Evolutionary conservation across 92 coral and sea anemone genomes (phyloP), one percentile per base, ranked within the genome.

Genomic region (Isaurus tuberculatus): DNA sequence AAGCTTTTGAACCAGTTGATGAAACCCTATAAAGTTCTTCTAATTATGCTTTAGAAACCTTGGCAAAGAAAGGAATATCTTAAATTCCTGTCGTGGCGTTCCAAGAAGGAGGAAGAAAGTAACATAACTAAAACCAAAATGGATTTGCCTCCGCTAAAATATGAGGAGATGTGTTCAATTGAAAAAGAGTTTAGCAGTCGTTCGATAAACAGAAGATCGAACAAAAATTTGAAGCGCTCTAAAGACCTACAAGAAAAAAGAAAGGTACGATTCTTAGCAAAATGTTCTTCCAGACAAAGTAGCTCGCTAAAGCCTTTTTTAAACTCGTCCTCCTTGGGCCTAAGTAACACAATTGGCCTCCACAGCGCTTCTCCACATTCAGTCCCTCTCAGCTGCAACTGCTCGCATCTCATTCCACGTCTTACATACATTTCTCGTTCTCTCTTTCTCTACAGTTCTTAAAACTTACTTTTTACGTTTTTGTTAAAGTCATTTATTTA

Each of bases 101-200:
- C 57, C 30, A 83, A 60, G 48, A 90, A 88, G 58, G 91, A 88
- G 66, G 87, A 88, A 25, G 88, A 85, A 10, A 86, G 89, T 28
- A 79, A 79, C 29, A 22, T 65, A 27, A 67, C 73, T 16, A 87
- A 66, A 60, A 68, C 87, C 36, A 72, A 79, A 57, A 78, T 44
- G 29, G 84, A 43, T 1, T 66, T 72, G 70, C 85, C 85, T 80
- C 88, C 92, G 4, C 68, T 93, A 13, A 88, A 88, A 81, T 91
- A 74, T 25, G 86, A 91, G 23, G 97, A 93, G 92, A 93, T 93
- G 97, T 93, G 97, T 48, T 88, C 90, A 10, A 93, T 93, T 34
- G 97, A 93, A 67, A 83, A 90, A 34, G 92, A 90, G 66, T 91
- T 86, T 81, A 91, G 79, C 60, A 72, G 75, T 57, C 82, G 82